phyloP scores from a whole-genome alignment of 1,140 invertebrate genomes.

The Drosophila micromelanica region DNA sequence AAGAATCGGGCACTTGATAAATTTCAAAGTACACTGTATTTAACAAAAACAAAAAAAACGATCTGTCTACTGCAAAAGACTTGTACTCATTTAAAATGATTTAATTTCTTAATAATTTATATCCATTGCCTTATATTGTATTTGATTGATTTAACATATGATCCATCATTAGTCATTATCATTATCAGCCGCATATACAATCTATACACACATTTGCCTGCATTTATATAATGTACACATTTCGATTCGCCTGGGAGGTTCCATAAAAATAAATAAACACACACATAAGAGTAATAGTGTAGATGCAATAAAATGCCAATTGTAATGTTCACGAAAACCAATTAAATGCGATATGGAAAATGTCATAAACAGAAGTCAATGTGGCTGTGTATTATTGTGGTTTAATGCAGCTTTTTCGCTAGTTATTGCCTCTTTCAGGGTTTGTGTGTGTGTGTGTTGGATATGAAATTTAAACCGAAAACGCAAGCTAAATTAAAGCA shows the following conservation, averaged over 20 bases:
- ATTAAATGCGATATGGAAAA: conserved; percentile 24
- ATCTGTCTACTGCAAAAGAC: too few relatives aligned
- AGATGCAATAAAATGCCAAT: conserved; percentile 6
- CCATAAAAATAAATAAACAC: background rate
- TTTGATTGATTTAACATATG: conserved; percentile 50
- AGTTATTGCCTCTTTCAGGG: conserved; percentile 8
- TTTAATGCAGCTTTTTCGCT: conserved; percentile 11
- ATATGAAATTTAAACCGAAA: conserved; percentile 23
- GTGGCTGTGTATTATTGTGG: conserved; percentile 8
- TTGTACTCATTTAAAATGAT: conserved; percentile 58
- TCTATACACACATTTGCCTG: conserved; percentile 23
- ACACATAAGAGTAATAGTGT: background rate
- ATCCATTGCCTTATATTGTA: conserved; percentile 76
- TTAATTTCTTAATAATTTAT: conserved; percentile 68
- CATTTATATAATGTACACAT: conserved; percentile 29
- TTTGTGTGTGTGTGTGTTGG: conserved; percentile 17
- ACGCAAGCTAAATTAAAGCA: conserved; percentile 29
- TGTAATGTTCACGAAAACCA: conserved; percentile 2
- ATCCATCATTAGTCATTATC: conserved; percentile 35
- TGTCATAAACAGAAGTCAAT: conserved; percentile 26
- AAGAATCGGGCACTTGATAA: too few relatives aligned
- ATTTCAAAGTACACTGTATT: background rate
- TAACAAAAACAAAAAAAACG: too few relatives aligned
- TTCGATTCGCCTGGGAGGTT: conserved; percentile 3
- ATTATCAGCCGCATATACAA: conserved; percentile 24